phyloP scores from a whole-genome alignment of 2,888 invertebrate genomes.

The Halictus quadricinctus region DNA sequence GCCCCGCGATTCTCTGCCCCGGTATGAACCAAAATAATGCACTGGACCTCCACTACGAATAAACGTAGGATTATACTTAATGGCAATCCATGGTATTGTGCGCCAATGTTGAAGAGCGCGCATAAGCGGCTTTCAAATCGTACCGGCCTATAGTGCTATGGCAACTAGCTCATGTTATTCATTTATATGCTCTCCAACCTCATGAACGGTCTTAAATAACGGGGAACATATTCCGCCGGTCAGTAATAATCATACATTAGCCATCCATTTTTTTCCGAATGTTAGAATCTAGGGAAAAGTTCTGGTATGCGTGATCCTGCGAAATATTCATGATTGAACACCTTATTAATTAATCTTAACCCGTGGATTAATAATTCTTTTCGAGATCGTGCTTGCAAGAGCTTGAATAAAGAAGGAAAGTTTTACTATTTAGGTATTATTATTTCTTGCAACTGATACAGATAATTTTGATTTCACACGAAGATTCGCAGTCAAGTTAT shows the following conservation, averaged over 20 bases:
- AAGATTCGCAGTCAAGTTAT: background rate
- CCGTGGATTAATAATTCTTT: background rate
- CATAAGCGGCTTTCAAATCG: conserved; percentile 71
- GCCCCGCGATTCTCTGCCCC: conserved; percentile 45
- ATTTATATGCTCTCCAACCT: conserved; percentile 50
- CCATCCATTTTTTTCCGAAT: background rate
- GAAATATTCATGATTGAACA: background rate
- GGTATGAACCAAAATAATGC: conserved; percentile 61
- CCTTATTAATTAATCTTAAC: background rate
- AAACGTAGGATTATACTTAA: conserved; percentile 72
- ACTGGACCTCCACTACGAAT: conserved; percentile 61
- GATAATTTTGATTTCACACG: background rate
- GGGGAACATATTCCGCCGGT: conserved; percentile 30
- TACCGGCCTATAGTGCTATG: conserved; percentile 57
- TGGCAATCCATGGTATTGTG: conserved; percentile 69
- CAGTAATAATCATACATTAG: background rate
- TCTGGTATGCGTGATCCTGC: background rate
- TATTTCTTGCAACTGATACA: background rate
- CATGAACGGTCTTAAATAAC: conserved; percentile 62
- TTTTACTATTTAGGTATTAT: background rate
- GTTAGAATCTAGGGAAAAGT: no score
- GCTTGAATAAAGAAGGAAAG: no score
- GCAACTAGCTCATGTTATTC: conserved; percentile 59
- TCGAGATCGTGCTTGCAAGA: background rate
- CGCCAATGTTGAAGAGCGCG: conserved; percentile 68